Evolutionary conservation across 1,140 invertebrate species (phyloP).

Genomic region (Chironomus tepperi): DNA sequence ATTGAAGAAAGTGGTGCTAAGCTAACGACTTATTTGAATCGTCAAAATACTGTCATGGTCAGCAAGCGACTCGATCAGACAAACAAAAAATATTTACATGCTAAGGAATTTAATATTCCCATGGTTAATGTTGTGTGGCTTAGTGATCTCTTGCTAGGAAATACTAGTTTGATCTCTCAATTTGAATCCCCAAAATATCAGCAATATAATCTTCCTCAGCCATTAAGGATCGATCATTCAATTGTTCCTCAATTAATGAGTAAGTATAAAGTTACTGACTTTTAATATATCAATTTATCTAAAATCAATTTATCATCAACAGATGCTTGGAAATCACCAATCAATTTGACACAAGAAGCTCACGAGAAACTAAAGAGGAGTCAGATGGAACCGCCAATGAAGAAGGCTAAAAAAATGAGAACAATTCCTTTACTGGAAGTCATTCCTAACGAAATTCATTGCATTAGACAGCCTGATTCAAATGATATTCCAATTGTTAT

Average conservation of each 20-base stretch:
- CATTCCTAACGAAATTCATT: slow-evolving; percentile 35
- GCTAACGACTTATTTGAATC: slow-evolving; percentile 61
- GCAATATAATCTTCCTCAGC: slow-evolving; percentile 67
- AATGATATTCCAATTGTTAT: slow-evolving; percentile 48
- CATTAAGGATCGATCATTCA: slow-evolving; percentile 79
- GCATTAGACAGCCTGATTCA: slow-evolving; percentile 39
- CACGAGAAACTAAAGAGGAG: slow-evolving; percentile 68
- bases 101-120: slow-evolving; percentile 78
- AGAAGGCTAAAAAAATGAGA: slow-evolving; percentile 47
- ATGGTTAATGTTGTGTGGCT: slow-evolving; percentile 91
- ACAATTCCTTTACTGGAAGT: slow-evolving; percentile 35
- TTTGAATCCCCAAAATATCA: slow-evolving; percentile 79
- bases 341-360: slow-evolving; percentile 79
- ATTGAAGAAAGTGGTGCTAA: slow-evolving; percentile 79
- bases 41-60: slow-evolving; percentile 63
- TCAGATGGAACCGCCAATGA: slow-evolving; percentile 41
- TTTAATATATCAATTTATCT: too few relatives aligned
- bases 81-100: slow-evolving; percentile 79
- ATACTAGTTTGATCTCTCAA: slow-evolving; percentile 70
- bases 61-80: slow-evolving; percentile 59
- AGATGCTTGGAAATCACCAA: slow-evolving; percentile 87
- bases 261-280: slow-evolving; percentile 45
- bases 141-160: slow-evolving; percentile 85
- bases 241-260: slow-evolving; percentile 85
- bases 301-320: slow-evolving; percentile 32